A percentile compares a stretch with the other conserved stretches of the same genome.
Conservation (phyloP, 1,140 invertebrate genomes). For the Lysiphlebus fabarum region DNA sequence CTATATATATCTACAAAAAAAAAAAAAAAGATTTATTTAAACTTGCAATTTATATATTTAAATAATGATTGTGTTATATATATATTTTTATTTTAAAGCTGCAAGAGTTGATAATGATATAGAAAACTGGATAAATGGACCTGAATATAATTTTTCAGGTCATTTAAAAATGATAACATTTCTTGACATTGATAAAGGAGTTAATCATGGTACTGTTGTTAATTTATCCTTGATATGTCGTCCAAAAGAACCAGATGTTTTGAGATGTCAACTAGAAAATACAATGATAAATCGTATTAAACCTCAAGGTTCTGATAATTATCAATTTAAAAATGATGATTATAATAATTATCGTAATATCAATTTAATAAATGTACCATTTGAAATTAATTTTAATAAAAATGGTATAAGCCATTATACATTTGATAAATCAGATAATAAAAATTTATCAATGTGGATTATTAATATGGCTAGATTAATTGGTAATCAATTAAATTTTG, state of each 20-base stretch:
- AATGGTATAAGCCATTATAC: constrained; percentile 29
- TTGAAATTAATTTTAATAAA: constrained; percentile 35
- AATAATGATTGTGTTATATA: too few species aligned
- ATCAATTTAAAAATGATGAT: constrained; percentile 1
- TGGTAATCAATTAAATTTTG: constrained; percentile 37
- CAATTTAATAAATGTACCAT: constrained; percentile 24
- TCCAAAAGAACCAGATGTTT: constrained; percentile 28
- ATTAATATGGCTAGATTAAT: constrained; percentile 40
- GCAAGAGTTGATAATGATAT: constrained; percentile 22
- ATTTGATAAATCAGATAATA: too few species aligned
- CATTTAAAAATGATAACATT: constrained; percentile 31
- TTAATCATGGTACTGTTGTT: constrained; percentile 30
- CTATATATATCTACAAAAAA: background rate
- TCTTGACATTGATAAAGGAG: constrained; percentile 27
- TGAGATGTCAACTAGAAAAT: constrained; percentile 34
- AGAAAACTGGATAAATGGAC: constrained; percentile 32
- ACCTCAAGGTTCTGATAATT: constrained; percentile 12
- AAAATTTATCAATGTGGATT: background rate
- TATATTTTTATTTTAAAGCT: constrained; percentile 10
- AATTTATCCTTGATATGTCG: constrained; percentile 34
- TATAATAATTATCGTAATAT: constrained; percentile 22
- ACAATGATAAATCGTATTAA: constrained; percentile 21
- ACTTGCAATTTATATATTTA: too few species aligned
- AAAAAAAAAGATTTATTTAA: too few species aligned
- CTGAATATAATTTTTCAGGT: constrained; percentile 36